These are phyloP conservation scores for Sarcophaga subvicina DNA, from an alignment of 2,888 invertebrate genomes.

Conservation along the genomic window DNA sequence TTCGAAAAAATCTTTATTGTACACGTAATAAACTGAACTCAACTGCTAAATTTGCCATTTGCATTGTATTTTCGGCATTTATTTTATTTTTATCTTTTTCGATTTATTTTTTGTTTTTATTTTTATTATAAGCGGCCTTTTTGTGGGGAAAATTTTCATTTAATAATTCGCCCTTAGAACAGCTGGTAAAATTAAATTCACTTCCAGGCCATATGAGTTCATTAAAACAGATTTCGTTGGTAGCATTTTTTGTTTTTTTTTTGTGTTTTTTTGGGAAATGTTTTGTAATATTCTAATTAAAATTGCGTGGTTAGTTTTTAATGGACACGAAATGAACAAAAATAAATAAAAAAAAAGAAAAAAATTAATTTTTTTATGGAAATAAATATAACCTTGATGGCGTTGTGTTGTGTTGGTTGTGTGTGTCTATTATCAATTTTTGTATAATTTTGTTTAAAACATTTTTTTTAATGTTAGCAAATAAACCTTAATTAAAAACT, in stretches of 20 bases:
- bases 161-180: no score
- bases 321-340: background rate
- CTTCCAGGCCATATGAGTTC: background rate
- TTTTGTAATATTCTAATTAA: conserved; percentile 6
- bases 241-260: background rate
- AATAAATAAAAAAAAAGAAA: background rate
- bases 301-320: conserved; percentile 25
- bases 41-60: no score
- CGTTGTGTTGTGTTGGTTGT: background rate
- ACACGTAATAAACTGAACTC: no score
- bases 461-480: conserved; percentile 32
- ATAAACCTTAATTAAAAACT: conserved; percentile 52
- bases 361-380: background rate
- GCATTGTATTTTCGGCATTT: no score
- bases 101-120: no score
- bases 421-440: conserved; percentile 36
- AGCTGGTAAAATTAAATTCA: no score
- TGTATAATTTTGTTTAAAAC: background rate
- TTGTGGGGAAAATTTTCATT: no score
- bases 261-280: background rate
- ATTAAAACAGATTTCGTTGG: background rate
- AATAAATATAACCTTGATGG: conserved; percentile 31
- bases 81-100: no score
- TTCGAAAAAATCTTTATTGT: no score
- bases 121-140: no score